Evolutionary conservation across 2,797 vertebrate species (phyloP), one percentile per base, ranked within the genome.

Genomic region (Melanotaenia maccullochi): DNA sequence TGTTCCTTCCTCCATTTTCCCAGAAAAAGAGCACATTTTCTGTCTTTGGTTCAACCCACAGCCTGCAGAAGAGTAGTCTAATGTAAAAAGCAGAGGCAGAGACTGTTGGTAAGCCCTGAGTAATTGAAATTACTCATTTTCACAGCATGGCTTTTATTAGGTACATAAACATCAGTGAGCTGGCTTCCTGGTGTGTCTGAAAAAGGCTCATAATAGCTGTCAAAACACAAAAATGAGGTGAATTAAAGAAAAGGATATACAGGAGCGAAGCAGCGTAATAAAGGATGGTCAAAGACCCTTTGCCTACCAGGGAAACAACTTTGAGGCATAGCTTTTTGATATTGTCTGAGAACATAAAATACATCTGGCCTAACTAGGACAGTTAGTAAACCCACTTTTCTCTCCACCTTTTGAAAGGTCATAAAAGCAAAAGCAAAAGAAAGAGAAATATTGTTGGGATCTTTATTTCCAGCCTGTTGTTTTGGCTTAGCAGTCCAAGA

Each of bases 61-160:
- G 69, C 59, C 56, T 76, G 66, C 71, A 72, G 74, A 84, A 84
- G 64, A 75, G 61, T 56, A 76, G 68, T 81, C 65, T 67, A 79
- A 71, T 81, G 81, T 81, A 76, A 82, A 89, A 82, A 71, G 66
- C 52, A 65, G 59, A 76, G 75, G 72, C 88, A 83, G 69, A 64
- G 42, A 57, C 71, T 81, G 79, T 79, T 82, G 85, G 84, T 85
- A 80, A 81, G 74, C 60, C 85, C 90, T 87, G 71, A 85, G 72
- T 81, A 91, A 89, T 75, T 88, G 58, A 90, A 93, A 92, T 92
- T 80, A 90, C 83, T 88, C 81, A 91, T 92, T 93, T 85, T 90
- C 88, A 84, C 83, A 79, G 79, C 74, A 71, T 71, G 36, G 74
- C 75, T 90, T 92, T 93, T 90, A 91, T 87, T 82, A 84, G 71